Evolutionary conservation across 2,113 vertebrate genomes (phyloP).

Genomic region (Pyxicephalus adspersus): DNA sequence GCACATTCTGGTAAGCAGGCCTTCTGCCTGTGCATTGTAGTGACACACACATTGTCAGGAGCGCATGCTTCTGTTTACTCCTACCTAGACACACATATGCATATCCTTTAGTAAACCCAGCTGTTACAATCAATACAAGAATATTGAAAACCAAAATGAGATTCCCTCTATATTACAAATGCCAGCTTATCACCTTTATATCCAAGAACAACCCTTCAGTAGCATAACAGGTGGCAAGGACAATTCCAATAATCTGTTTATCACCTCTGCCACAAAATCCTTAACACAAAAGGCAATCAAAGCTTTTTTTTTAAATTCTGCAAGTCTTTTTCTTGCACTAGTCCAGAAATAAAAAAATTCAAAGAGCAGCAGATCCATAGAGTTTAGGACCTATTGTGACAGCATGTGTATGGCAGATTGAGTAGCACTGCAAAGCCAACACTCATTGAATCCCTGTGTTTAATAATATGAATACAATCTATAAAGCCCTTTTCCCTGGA

Average conservation of each 20-base stretch:
- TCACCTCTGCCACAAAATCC: not conserved
- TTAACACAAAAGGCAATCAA: conserved; percentile 15
- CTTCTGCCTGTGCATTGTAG: conserved; percentile 16
- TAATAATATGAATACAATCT: conserved; percentile 3
- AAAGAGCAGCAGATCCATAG: conserved; percentile 30
- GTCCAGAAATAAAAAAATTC: conserved; percentile 10
- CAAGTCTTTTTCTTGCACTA: conserved; percentile 28
- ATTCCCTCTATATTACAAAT: not conserved
- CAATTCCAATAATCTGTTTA: conserved; percentile 23
- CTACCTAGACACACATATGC: not conserved
- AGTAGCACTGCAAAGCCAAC: conserved; percentile 52
- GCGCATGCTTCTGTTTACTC: not conserved
- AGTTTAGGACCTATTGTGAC: not conserved
- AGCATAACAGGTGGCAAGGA: not conserved
- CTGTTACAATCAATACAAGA: too few species aligned
- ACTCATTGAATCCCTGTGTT: conserved; percentile 44
- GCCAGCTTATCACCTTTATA: not conserved
- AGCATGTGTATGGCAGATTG: not conserved
- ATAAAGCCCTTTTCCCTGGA: not conserved
- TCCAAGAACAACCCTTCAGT: not conserved
- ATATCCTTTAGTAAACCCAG: too few species aligned
- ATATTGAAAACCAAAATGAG: too few species aligned
- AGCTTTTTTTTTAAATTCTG: conserved; percentile 63
- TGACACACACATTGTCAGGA: not conserved
- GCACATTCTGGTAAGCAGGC: conserved; percentile 21